phyloP scores from a whole-genome alignment of 2,797 vertebrate species.

The Gallirallus australis region DNA sequence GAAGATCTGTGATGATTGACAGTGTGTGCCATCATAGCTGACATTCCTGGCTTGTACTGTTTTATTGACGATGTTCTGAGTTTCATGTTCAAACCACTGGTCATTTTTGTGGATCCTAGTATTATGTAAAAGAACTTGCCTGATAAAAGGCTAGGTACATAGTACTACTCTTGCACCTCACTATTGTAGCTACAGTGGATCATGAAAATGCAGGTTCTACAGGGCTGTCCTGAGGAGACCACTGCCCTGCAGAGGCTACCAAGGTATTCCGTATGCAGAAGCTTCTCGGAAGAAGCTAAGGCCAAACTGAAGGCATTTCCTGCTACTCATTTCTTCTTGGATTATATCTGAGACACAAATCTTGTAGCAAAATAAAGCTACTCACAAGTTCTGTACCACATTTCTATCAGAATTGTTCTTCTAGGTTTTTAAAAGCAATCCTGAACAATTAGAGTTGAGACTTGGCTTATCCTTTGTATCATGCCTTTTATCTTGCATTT shows the following conservation, averaged over 20 bases:
- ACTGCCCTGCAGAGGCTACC: not conserved
- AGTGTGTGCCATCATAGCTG: not conserved
- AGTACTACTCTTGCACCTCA: not conserved
- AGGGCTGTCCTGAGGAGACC: not conserved
- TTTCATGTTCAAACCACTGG: not conserved
- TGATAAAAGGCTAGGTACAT: not conserved
- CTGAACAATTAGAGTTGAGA: not conserved
- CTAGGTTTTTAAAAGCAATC: not conserved
- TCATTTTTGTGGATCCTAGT: not conserved
- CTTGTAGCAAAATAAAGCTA: not conserved
- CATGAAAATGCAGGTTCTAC: not conserved
- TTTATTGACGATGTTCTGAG: not conserved
- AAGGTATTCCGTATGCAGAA: not conserved
- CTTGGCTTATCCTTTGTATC: not conserved
- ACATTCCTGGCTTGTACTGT: not conserved
- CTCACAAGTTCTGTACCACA: no score
- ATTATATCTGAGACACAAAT: not conserved
- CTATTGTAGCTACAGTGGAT: not conserved
- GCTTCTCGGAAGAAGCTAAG: not conserved
- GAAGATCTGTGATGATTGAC: not conserved
- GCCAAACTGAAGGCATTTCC: not conserved
- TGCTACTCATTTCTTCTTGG: not conserved
- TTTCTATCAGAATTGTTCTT: not conserved
- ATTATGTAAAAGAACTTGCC: not conserved
- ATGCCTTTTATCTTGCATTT: not conserved